Evolutionary conservation across 2,888 invertebrate species (phyloP).

Genomic region (Polydesmus complanatus): DNA sequence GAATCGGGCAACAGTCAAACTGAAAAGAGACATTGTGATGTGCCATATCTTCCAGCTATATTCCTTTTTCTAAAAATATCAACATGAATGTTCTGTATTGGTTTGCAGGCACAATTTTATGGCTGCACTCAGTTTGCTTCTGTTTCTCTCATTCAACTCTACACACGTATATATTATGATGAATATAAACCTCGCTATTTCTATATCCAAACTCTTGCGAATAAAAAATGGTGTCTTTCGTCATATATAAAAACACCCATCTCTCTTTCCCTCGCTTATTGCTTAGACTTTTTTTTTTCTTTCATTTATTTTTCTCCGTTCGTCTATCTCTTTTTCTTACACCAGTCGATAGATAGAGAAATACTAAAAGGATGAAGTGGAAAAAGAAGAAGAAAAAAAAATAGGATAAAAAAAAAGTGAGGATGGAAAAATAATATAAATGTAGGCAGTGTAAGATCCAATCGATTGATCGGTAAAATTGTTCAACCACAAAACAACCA

Average conservation of each 20-base stretch:
- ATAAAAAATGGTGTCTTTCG: no score
- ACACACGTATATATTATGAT: background rate
- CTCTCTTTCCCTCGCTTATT: background rate
- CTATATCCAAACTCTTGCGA: background rate
- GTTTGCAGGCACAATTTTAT: background rate
- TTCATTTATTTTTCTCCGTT: no score
- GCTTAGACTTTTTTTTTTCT: background rate
- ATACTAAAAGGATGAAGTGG: no score
- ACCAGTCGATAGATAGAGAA: no score
- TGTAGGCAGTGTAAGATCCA: no score
- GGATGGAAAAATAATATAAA: no score
- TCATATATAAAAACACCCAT: background rate
- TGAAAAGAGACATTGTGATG: background rate
- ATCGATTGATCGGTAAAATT: background rate
- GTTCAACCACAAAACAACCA: background rate
- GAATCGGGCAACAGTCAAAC: background rate
- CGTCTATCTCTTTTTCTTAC: no score
- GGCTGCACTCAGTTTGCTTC: background rate
- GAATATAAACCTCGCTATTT: background rate
- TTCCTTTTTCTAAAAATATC: background rate
- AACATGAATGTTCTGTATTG: background rate
- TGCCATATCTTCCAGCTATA: background rate
- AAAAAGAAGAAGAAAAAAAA: no score
- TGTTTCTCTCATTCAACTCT: background rate
- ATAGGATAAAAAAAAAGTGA: no score